Percentiles rank a stretch among this genome's conserved stretches.
Evolutionary conservation across 1,140 invertebrate species (phyloP).

Genomic region (Diplogasteroides magnus): DNA sequence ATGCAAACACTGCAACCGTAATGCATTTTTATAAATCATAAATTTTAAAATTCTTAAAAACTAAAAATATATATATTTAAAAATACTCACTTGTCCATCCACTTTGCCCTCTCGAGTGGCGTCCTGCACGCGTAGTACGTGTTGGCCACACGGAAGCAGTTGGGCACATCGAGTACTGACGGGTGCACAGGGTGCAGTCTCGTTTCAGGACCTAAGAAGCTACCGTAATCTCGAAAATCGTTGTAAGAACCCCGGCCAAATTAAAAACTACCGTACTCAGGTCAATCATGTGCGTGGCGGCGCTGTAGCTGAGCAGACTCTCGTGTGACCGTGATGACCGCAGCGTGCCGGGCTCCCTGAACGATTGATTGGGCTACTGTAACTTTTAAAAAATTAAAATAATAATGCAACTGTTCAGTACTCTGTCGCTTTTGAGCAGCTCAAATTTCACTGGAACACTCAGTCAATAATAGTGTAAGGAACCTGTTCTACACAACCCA

Average conservation of each 20-base stretch:
- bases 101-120: slow-evolving; percentile 38
- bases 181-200: slow-evolving; percentile 48
- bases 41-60: no score
- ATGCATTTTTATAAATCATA: no score
- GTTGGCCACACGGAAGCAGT: slow-evolving; percentile 47
- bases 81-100: slow-evolving; percentile 51
- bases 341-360: slow-evolving; percentile 20
- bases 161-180: slow-evolving; percentile 43
- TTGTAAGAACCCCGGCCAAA: not conserved
- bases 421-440: no score
- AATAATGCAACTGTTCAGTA: no score
- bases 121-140: slow-evolving; percentile 45
- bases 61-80: slow-evolving; percentile 1
- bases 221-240: not conserved
- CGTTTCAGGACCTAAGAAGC: not conserved
- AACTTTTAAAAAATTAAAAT: no score
- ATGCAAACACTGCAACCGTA: no score
- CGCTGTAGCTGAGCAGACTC: slow-evolving; percentile 28
- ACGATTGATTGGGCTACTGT: slow-evolving; percentile 11
- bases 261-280: slow-evolving; percentile 20
- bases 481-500: no score
- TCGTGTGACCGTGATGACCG: slow-evolving; percentile 38
- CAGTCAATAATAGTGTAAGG: no score
- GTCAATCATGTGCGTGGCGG: slow-evolving; percentile 40
- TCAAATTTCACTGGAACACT: no score